Evolutionary conservation across 2,888 invertebrate genomes (phyloP).

Genomic region (Oegoconia quadripuncta): DNA sequence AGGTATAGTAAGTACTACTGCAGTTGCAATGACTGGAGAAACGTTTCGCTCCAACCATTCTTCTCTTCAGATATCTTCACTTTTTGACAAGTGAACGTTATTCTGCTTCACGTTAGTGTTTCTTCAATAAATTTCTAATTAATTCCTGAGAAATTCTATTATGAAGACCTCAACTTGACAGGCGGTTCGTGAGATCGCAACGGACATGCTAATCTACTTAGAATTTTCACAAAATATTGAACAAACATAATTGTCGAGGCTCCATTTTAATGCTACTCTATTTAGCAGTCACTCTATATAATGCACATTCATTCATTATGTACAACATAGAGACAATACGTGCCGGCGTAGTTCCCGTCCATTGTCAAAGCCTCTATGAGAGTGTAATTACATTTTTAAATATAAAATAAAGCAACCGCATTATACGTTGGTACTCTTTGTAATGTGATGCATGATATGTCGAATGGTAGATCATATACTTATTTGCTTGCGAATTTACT

Average conservation of each 20-base stretch:
- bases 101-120: conserved; percentile 40
- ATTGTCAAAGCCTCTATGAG: conserved; percentile 65
- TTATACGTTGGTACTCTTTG: conserved; percentile 49
- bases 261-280: conserved; percentile 41
- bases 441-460: too few species aligned
- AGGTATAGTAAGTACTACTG: too few species aligned
- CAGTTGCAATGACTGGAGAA: too few species aligned
- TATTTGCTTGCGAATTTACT: too few species aligned
- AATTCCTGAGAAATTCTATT: conserved; percentile 53
- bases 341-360: conserved; percentile 58
- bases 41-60: background rate
- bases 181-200: conserved; percentile 5
- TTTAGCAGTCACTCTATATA: conserved; percentile 50
- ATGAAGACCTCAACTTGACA: conserved; percentile 31
- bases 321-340: conserved; percentile 65
- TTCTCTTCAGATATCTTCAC: background rate
- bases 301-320: conserved; percentile 47
- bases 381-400: conserved; percentile 65
- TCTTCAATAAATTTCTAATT: conserved; percentile 56
- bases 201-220: conserved; percentile 34
- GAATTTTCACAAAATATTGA: conserved; percentile 61
- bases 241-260: conserved; percentile 56
- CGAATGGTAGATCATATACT: too few species aligned
- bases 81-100: conserved; percentile 6
- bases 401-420: conserved; percentile 62